Evolutionary conservation across 53 echinoderm and acorn worm species (phyloP).

Genomic region (Actinopyga echinites): DNA sequence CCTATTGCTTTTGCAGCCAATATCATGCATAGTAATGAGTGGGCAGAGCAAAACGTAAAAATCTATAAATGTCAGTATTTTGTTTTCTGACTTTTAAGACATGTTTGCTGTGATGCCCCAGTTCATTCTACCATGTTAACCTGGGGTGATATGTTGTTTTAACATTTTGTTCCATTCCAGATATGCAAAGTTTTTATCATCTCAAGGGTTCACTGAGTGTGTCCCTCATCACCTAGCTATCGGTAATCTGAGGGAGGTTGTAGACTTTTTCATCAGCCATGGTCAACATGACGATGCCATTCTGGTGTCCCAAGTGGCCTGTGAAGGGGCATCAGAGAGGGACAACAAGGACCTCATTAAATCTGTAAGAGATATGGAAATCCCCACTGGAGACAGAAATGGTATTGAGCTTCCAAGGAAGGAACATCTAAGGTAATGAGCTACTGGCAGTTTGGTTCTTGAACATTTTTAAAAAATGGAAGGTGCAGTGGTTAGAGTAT

Average conservation of each 20-base stretch:
- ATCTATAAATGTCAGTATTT: too few relatives aligned
- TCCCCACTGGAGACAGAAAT: constrained; percentile 10
- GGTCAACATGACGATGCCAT: constrained; percentile 37
- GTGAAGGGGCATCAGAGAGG: not conserved
- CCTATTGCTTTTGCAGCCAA: too few relatives aligned
- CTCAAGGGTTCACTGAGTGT: constrained; percentile 77
- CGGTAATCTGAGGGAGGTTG: constrained; percentile 29
- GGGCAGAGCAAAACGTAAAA: too few relatives aligned
- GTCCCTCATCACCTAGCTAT: constrained; percentile 82
- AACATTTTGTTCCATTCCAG: constrained; percentile 24
- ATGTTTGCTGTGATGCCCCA: too few relatives aligned
- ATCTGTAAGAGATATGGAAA: constrained; percentile 4
- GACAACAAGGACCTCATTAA: not conserved
- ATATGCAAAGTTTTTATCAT: constrained; percentile 71
- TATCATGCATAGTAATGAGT: too few relatives aligned
- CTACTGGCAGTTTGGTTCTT: too few relatives aligned
- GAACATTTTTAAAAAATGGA: too few relatives aligned
- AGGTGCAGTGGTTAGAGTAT: too few relatives aligned
- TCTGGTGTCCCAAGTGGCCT: constrained; percentile 28
- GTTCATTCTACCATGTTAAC: too few relatives aligned
- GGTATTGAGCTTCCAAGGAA: constrained; percentile 3
- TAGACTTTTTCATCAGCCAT: not conserved
- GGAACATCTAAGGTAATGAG: not conserved
- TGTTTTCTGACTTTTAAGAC: too few relatives aligned
- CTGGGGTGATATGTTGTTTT: too few relatives aligned